These are phyloP conservation scores for Caenorhabditis becei DNA, from an alignment of 2,888 invertebrate species.

Conservation along the genomic window DNA sequence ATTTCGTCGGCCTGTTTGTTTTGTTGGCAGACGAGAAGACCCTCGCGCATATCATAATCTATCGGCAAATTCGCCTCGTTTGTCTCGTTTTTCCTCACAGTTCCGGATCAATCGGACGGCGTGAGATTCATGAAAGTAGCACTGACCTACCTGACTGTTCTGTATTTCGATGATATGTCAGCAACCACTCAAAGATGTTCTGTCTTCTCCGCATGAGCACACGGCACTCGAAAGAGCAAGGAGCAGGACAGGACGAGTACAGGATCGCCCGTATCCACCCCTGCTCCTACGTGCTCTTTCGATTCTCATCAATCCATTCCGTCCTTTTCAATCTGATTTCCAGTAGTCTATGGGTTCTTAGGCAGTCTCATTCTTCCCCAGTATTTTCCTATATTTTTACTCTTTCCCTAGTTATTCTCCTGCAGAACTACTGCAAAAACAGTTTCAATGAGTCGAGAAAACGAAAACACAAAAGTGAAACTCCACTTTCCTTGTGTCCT, in stretches of 20 bases:
- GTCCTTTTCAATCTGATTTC: constrained; percentile 2
- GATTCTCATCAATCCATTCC: background rate
- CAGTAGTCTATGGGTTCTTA: background rate
- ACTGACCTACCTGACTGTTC: constrained; percentile 6
- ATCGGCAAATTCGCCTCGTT: constrained; percentile 41
- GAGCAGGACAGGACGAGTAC: constrained; percentile 51
- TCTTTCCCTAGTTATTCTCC: too few relatives aligned
- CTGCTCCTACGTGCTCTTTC: constrained; percentile 9
- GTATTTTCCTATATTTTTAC: too few relatives aligned
- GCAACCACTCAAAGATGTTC: constrained; percentile 26
- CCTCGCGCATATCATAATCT: constrained; percentile 51
- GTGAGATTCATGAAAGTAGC: background rate
- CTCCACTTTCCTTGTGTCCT: constrained; percentile 5
- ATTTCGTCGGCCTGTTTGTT: constrained; percentile 31
- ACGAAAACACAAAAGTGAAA: constrained; percentile 31
- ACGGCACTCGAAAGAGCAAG: constrained; percentile 54
- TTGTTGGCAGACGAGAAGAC: constrained; percentile 47
- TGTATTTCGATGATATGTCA: constrained; percentile 27
- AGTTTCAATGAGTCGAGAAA: too few relatives aligned
- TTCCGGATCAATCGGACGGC: constrained; percentile 17
- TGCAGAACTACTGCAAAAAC: too few relatives aligned
- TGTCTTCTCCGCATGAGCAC: constrained; percentile 38
- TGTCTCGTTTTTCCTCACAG: constrained; percentile 10
- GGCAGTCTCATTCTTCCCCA: too few relatives aligned
- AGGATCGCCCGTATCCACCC: constrained; percentile 26